These are phyloP conservation scores for Budorcas taxicolor DNA, from an alignment of 2,113 vertebrate species.

Conservation along the genomic window DNA sequence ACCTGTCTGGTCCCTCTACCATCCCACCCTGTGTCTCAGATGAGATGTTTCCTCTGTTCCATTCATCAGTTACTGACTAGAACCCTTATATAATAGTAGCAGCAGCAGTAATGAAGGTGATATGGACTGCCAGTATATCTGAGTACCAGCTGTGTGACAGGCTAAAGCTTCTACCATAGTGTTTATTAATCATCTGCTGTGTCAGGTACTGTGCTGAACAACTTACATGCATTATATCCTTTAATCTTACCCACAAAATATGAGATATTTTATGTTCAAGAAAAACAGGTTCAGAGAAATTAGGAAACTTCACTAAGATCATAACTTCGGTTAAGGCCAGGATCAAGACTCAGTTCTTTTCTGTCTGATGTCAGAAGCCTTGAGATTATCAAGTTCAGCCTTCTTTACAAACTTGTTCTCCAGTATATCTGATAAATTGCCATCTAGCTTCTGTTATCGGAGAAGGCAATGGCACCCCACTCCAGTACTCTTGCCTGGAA, in stretches of 20 bases:
- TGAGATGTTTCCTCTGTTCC: not conserved
- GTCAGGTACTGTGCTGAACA: not conserved
- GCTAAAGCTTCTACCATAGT: not conserved
- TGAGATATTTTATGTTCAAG: constrained; percentile 9
- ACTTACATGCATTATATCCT: not conserved
- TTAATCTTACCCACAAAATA: constrained; percentile 23
- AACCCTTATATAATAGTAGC: not conserved
- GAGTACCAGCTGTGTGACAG: not conserved
- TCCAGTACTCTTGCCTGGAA: too few relatives aligned
- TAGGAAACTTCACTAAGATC: not conserved
- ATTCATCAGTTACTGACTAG: not conserved
- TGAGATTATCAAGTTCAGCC: not conserved
- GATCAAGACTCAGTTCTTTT: not conserved
- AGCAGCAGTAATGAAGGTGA: not conserved
- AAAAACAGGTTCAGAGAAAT: constrained; percentile 4
- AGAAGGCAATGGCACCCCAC: too few relatives aligned
- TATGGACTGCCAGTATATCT: not conserved
- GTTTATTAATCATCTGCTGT: not conserved
- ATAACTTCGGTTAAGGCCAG: not conserved
- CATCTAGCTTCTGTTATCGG: not conserved
- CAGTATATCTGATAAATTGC: constrained; percentile 8
- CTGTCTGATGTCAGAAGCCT: not conserved
- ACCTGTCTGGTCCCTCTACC: not conserved
- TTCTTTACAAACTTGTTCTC: not conserved
- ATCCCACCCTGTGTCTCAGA: not conserved